A percentile compares a stretch with the other conserved stretches of the same genome.
These are phyloP conservation scores for Acipenser ruthenus DNA, from an alignment of 2,797 vertebrate species.

Conservation along the genomic window DNA sequence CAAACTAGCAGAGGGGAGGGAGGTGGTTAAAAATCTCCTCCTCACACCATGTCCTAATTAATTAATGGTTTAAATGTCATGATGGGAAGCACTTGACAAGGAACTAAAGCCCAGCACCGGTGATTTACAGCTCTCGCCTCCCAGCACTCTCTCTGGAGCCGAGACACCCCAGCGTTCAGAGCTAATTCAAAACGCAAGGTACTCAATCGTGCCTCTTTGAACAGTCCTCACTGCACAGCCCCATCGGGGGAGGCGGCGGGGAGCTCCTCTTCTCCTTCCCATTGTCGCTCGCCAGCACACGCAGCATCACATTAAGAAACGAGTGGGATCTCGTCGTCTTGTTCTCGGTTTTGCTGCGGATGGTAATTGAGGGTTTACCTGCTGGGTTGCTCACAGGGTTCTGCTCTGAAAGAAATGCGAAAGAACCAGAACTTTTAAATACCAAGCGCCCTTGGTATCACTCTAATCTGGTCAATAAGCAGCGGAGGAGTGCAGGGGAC, in stretches of 20 bases:
- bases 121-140: conserved; percentile 59
- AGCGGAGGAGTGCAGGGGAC: no score
- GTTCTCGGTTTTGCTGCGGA: conserved; percentile 50
- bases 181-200: conserved; percentile 59
- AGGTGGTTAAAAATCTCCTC: conserved; percentile 54
- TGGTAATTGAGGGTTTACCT: conserved; percentile 48
- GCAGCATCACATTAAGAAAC: conserved; percentile 61
- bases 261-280: conserved; percentile 32
- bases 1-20: conserved; percentile 27
- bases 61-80: conserved; percentile 80
- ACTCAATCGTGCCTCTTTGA: conserved; percentile 46
- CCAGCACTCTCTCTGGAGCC: conserved; percentile 45
- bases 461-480: conserved; percentile 2
- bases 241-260: conserved; percentile 43
- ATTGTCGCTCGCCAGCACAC: conserved; percentile 34
- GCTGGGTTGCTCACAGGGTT: conserved; percentile 31
- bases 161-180: conserved; percentile 61
- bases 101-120: conserved; percentile 50
- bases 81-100: conserved; percentile 63
- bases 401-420: conserved; percentile 21
- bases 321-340: conserved; percentile 52
- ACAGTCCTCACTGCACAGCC: conserved; percentile 42
- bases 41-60: conserved; percentile 69
- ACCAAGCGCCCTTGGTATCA: conserved; percentile 13
- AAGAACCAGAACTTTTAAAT: background rate